Evolutionary conservation across 1,140 invertebrate genomes (phyloP).

Genomic region (Fopius arisanus): DNA sequence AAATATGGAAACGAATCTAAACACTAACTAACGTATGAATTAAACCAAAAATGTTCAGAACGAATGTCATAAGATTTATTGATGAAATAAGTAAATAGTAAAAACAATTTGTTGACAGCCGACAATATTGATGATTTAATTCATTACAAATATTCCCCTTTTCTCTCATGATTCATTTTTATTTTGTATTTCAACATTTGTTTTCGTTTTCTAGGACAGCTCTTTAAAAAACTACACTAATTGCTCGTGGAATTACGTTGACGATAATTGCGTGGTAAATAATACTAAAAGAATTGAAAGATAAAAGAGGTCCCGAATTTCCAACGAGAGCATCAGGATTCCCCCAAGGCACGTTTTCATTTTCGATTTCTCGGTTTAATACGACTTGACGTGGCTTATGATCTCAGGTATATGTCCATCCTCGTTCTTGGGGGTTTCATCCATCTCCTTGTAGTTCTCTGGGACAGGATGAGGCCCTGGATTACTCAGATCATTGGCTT

Average conservation of each 20-base stretch:
- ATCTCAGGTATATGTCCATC: constrained; percentile 32
- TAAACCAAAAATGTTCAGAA: constrained; percentile 29
- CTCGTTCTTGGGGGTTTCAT: constrained; percentile 38
- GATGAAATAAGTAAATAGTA: constrained; percentile 25
- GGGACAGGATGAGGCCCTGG: constrained; percentile 57
- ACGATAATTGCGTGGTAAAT: background rate
- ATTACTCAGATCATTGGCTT: constrained; percentile 59
- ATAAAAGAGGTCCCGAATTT: background rate
- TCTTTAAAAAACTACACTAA: background rate
- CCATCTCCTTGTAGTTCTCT: constrained; percentile 52
- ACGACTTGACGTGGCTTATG: constrained; percentile 30
- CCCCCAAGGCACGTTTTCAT: too few relatives aligned
- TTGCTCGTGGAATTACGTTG: background rate
- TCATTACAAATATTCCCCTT: background rate
- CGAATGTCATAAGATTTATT: constrained; percentile 21
- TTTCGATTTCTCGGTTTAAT: constrained; percentile 20
- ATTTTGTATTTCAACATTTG: background rate
- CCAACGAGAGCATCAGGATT: background rate
- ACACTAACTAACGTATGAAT: constrained; percentile 25
- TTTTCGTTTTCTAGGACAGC: background rate
- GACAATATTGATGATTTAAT: constrained; percentile 44
- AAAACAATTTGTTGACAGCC: constrained; percentile 36
- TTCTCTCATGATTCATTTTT: background rate
- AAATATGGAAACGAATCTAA: constrained; percentile 44
- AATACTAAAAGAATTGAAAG: background rate